phyloP scores from a whole-genome alignment of 1,140 invertebrate species.

The Thereuonema tuberculata region DNA sequence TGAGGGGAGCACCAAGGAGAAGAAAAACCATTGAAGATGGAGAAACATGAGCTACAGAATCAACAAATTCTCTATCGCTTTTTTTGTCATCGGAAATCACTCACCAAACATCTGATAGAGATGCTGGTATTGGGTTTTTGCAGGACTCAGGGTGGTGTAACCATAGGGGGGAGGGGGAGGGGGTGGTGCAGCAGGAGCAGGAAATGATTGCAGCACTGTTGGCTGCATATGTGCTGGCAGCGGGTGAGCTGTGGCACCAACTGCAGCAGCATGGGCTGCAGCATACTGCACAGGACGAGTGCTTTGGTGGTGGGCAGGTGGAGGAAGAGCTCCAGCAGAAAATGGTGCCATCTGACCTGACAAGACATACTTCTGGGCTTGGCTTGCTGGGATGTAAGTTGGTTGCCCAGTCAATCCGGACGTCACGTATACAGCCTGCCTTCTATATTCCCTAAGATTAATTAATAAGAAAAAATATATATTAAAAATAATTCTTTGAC shows the following conservation, averaged over 20 bases:
- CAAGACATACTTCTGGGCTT: constrained; percentile 20
- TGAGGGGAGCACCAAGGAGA: too few relatives aligned
- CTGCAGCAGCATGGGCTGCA: constrained; percentile 15
- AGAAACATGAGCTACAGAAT: too few relatives aligned
- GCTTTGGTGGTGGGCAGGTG: constrained; percentile 65
- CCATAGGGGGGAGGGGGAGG: constrained; percentile 39
- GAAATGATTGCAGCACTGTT: constrained; percentile 40
- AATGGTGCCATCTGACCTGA: constrained; percentile 22
- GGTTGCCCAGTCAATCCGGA: constrained; percentile 16
- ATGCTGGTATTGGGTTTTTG: constrained; percentile 50
- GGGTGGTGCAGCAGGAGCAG: constrained; percentile 28
- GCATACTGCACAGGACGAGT: constrained; percentile 54
- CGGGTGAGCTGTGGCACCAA: constrained; percentile 49
- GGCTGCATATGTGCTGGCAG: constrained; percentile 69
- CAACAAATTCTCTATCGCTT: too few relatives aligned
- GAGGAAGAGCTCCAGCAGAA: constrained; percentile 57
- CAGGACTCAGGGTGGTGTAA: constrained; percentile 53
- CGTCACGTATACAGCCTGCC: constrained; percentile 21
- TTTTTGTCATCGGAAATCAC: too few relatives aligned
- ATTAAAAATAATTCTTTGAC: constrained; percentile 1
- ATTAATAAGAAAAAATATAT: too few relatives aligned
- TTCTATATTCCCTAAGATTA: constrained; percentile 21
- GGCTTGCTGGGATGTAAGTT: constrained; percentile 17
- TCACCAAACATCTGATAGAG: constrained; percentile 12
- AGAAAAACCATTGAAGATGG: too few relatives aligned